Evolutionary conservation across 2,888 invertebrate species (phyloP).

Genomic region (Euzophera pinguis): DNA sequence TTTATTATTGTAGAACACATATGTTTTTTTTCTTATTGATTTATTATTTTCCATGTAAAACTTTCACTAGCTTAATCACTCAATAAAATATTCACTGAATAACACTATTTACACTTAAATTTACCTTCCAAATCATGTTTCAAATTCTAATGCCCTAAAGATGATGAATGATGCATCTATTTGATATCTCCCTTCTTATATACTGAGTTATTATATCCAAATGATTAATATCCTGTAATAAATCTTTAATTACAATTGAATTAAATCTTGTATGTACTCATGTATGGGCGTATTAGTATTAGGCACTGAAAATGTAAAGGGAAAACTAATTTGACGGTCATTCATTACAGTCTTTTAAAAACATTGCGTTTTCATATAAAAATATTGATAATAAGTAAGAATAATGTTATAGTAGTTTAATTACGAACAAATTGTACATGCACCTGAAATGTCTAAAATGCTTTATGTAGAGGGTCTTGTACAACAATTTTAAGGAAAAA

Average conservation of each 20-base stretch:
- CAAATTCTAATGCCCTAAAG: neutral
- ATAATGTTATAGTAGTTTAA: too few relatives aligned
- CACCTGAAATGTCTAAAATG: too few relatives aligned
- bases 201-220: neutral
- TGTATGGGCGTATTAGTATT: conserved; percentile 1
- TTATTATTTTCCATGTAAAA: too few relatives aligned
- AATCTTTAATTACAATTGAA: conserved; percentile 3
- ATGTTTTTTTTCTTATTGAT: too few relatives aligned
- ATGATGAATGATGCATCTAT: neutral
- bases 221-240: conserved; percentile 9
- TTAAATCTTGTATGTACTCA: conserved; percentile 4
- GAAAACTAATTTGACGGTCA: conserved; percentile 4
- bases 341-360: neutral
- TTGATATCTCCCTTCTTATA: conserved; percentile 5
- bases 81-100: neutral
- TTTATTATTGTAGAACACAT: too few relatives aligned
- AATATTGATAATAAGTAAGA: too few relatives aligned
- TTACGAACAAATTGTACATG: too few relatives aligned
- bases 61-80: too few relatives aligned
- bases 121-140: conserved; percentile 10
- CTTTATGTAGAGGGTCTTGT: too few relatives aligned
- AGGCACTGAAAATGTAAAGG: neutral
- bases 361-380: too few relatives aligned
- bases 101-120: neutral
- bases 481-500: too few relatives aligned